Evolutionary conservation across 2,888 invertebrate species (phyloP).

Genomic region (Troides oblongomaculatus): DNA sequence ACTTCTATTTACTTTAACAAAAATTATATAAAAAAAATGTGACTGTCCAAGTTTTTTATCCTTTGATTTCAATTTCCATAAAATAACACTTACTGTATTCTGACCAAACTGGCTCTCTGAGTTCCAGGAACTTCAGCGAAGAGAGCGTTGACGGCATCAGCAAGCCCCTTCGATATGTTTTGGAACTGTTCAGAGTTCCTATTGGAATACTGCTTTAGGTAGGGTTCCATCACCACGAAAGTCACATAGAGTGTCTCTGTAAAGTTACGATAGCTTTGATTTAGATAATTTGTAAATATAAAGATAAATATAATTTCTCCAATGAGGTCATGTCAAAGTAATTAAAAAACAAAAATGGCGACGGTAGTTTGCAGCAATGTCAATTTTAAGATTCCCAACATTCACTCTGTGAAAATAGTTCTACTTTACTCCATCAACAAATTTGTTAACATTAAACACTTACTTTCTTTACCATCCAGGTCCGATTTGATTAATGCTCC

Average conservation of each 20-base stretch:
- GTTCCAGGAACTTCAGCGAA: slow-evolving; percentile 77
- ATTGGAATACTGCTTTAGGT: slow-evolving; percentile 77
- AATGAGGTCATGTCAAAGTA: background rate
- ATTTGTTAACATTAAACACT: slow-evolving; percentile 35
- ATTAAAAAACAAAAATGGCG: background rate
- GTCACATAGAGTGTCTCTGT: slow-evolving; percentile 73
- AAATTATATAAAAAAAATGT: too few species aligned
- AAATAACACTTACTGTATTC: slow-evolving; percentile 82
- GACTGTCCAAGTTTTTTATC: too few species aligned
- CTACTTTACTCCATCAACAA: too few species aligned
- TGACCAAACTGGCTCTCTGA: slow-evolving; percentile 82
- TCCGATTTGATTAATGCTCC: slow-evolving; percentile 46
- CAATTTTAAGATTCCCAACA: too few species aligned
- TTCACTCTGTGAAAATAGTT: too few species aligned
- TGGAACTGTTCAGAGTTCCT: slow-evolving; percentile 81
- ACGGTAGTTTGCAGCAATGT: too few species aligned
- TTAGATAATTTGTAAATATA: background rate
- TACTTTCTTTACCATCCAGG: slow-evolving; percentile 59
- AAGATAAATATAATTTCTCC: background rate
- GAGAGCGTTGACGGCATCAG: slow-evolving; percentile 79
- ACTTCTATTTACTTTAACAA: too few species aligned
- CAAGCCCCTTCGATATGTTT: slow-evolving; percentile 79
- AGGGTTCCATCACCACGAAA: slow-evolving; percentile 83
- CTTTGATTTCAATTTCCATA: too few species aligned
- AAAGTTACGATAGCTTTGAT: background rate